Base-by-base conservation (phyloP, 2,888 invertebrate genomes). In the Dolichomitus sp. region DNA sequence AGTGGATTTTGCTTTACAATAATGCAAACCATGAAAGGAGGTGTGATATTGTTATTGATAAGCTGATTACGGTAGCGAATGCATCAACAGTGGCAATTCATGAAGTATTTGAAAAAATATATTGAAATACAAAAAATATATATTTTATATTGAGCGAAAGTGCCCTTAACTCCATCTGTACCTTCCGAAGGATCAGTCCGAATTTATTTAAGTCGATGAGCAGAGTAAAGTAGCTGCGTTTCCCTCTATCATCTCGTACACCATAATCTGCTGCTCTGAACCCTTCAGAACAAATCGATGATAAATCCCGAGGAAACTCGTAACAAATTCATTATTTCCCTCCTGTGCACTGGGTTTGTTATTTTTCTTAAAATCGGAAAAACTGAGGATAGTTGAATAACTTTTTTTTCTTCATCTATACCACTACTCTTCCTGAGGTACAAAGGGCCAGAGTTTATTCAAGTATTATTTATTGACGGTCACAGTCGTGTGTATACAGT, bases 381-480 rank as follows among this genome's bases (percentile, higher is more conserved):
- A 11, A 23, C 27, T 11, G 27, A 11, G 11, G 54, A 19, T 14
- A 27, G 37, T 59, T 33, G 59, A 17, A 37, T 59, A 33, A 48
- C 33, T 14, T 65, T 80, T 68, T 74, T 57, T 40, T 69, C 63
- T 73, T 57, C 37, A 17, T 59, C 0, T 33, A n/a, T 33, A n/a
- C 17, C n/a, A 59, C n/a, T 27, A 27, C 57, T 57, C 57, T n/a
- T 33, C 30, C 57, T 14, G 30, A 50, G 68, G n/a, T 50, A 74
- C 68, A 74, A 74, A 74, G 52, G 68, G 12, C 68, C 50, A 17
- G n/a, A 42, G 42, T 48, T 65, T 74, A 74, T 70, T 80, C 77
- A 54, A 19, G 66, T 59, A 80, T 85, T 82, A 84, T 85, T 85
- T 84, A 82, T 84, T 80, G 82, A 75, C 77, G 59, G 42, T 70